Conservation (phyloP, 1,140 invertebrate genomes). For the Portunus trituberculatus region DNA sequence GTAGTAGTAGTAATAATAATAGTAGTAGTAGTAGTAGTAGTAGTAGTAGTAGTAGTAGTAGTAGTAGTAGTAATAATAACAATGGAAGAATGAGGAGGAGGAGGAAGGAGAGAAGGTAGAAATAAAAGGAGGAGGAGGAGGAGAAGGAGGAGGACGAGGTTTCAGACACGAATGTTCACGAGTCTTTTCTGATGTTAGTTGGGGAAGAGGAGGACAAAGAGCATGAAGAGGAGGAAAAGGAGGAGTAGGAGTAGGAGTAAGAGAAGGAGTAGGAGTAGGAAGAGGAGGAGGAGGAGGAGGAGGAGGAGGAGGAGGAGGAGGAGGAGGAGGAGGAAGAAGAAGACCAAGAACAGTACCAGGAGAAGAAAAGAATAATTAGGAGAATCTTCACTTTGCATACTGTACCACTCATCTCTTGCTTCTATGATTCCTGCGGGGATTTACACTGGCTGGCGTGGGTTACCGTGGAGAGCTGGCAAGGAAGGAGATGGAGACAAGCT, state of each 20-base stretch:
- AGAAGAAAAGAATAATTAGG: background rate
- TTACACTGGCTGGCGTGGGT: no score
- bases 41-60: no score
- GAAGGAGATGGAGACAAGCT: no score
- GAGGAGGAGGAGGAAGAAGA: background rate
- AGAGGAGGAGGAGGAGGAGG: background rate
- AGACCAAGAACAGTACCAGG: background rate
- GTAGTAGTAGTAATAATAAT: no score
- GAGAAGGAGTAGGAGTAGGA: no score
- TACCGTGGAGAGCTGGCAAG: no score
- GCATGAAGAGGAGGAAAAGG: background rate
- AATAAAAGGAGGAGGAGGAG: background rate
- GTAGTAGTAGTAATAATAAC: no score
- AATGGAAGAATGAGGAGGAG: background rate
- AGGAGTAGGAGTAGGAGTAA: background rate
- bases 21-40: no score
- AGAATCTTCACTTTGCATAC: background rate
- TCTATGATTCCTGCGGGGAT: no score
- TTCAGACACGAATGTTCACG: background rate
- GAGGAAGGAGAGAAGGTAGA: background rate
- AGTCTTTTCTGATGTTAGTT: background rate
- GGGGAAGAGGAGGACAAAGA: background rate
- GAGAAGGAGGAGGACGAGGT: background rate
- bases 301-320: background rate
- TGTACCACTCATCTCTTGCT: no score